phyloP scores from a whole-genome alignment of 2,888 invertebrate genomes.

The Acholoe squamosa region DNA sequence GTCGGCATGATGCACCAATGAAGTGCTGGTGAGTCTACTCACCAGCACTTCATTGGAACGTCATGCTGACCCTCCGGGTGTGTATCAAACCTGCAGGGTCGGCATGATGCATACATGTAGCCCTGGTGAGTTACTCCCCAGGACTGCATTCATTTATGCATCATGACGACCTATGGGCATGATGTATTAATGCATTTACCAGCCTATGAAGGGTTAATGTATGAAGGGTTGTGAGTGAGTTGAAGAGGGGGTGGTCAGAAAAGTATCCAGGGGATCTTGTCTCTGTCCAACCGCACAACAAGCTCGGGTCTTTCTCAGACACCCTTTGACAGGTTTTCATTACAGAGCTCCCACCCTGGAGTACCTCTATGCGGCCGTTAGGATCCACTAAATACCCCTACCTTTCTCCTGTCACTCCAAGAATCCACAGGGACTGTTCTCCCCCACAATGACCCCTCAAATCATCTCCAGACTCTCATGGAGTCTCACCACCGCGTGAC shows the following conservation, averaged over 20 bases:
- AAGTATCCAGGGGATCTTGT: not conserved
- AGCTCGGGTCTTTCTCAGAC: not conserved
- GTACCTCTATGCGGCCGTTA: not conserved
- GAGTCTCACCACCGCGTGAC: conserved; percentile 38
- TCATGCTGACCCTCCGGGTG: too few species aligned
- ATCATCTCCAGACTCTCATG: conserved; percentile 34
- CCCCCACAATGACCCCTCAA: not conserved
- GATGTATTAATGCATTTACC: too few species aligned
- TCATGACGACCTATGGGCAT: too few species aligned
- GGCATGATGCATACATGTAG: too few species aligned
- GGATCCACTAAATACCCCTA: not conserved
- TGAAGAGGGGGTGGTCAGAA: not conserved
- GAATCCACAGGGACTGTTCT: not conserved
- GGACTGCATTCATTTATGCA: too few species aligned
- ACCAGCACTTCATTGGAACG: too few species aligned
- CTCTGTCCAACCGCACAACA: not conserved
- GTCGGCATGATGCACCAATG: too few species aligned
- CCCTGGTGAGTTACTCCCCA: too few species aligned
- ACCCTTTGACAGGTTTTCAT: not conserved
- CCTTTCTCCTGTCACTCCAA: not conserved
- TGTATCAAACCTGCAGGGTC: too few species aligned
- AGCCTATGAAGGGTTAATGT: not conserved
- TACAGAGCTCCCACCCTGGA: not conserved
- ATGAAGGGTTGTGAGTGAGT: not conserved
- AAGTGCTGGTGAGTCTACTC: too few species aligned